A percentile compares a stretch with the other conserved stretches of the same genome.
These are phyloP conservation scores for Oegoconia quadripuncta DNA, from an alignment of 2,888 invertebrate species.

Conservation along the genomic window DNA sequence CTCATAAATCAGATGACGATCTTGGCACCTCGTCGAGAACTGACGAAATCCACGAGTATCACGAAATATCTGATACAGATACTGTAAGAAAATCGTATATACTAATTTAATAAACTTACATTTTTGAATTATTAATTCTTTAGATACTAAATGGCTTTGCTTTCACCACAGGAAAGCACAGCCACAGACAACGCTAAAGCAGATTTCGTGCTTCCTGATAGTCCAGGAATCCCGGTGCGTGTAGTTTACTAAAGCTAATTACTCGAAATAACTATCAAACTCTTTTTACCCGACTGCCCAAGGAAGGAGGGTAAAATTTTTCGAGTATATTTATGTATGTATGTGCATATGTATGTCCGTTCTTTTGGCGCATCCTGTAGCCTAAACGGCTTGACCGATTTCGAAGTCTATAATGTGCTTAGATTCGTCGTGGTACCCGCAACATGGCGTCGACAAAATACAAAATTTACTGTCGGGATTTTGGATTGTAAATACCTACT, in stretches of 20 bases:
- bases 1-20: constrained; percentile 41
- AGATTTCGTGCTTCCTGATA: constrained; percentile 37
- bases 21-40: constrained; percentile 24
- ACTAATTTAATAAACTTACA: background rate
- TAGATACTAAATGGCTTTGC: background rate
- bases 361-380: too few relatives aligned
- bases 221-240: constrained; percentile 44
- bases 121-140: background rate
- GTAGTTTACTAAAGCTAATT: background rate
- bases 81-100: constrained; percentile 37
- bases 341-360: too few relatives aligned
- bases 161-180: constrained; percentile 42
- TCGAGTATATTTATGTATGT: too few relatives aligned
- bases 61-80: constrained; percentile 66
- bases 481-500: too few relatives aligned
- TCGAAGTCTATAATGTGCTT: too few relatives aligned
- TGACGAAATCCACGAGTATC: constrained; percentile 64
- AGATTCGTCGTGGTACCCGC: too few relatives aligned
- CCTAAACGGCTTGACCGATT: too few relatives aligned
- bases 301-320: too few relatives aligned
- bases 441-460: too few relatives aligned
- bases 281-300: too few relatives aligned
- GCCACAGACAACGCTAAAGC: constrained; percentile 33
- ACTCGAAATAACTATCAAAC: too few relatives aligned
- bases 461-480: too few relatives aligned